Conservation (phyloP, 2,797 vertebrate genomes). For the Cichlasoma orientale region DNA sequence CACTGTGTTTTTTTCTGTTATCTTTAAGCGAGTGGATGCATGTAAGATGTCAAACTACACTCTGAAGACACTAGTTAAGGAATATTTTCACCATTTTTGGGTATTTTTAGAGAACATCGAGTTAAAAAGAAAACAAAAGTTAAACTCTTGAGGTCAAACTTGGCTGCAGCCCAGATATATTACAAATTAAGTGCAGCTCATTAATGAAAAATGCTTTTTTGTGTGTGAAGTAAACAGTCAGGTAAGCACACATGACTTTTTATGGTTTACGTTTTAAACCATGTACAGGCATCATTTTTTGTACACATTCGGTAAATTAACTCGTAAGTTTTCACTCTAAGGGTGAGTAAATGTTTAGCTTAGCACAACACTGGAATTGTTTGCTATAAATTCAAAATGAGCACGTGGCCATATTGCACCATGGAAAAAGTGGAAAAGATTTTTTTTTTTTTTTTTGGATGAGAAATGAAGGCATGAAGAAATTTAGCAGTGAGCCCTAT, state of each 20-base stretch:
- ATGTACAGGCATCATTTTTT: neutral
- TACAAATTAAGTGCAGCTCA: too few species aligned
- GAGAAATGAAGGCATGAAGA: slow-evolving; percentile 48
- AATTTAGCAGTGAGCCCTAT: slow-evolving; percentile 52
- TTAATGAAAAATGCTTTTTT: too few species aligned
- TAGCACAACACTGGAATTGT: slow-evolving; percentile 34
- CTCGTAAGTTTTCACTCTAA: neutral
- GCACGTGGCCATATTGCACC: neutral
- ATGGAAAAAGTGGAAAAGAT: slow-evolving; percentile 32
- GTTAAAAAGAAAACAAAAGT: neutral
- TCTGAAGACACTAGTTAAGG: neutral
- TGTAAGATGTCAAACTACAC: neutral
- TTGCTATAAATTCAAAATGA: slow-evolving; percentile 36
- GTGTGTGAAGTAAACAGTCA: neutral
- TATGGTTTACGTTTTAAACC: neutral
- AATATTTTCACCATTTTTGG: neutral
- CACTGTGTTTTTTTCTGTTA: neutral
- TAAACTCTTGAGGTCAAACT: neutral
- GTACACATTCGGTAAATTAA: neutral
- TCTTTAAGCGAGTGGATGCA: neutral
- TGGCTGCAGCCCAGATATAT: too few species aligned
- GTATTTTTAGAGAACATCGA: neutral
- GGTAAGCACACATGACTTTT: neutral
- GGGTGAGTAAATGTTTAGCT: slow-evolving; percentile 7
- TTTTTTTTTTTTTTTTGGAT: slow-evolving; percentile 61